Percentiles rank a stretch among this genome's conserved stretches.
phyloP scores from a whole-genome alignment of 2,888 invertebrate genomes.

The Monopis laevigella region DNA sequence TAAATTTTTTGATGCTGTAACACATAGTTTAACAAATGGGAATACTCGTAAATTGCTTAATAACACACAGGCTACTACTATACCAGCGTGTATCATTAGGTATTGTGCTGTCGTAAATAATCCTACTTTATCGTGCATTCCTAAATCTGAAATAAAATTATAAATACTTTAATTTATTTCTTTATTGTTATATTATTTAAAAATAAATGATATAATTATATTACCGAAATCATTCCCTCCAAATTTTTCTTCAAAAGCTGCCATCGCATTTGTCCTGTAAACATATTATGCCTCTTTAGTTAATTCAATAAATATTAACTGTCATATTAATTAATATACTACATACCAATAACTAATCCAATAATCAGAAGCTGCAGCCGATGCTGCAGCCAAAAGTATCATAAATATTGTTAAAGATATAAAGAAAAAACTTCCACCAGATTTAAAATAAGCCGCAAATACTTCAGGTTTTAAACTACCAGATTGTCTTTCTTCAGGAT shows the following conservation, averaged over 20 bases:
- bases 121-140: constrained; percentile 43
- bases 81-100: constrained; percentile 69
- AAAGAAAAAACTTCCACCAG: constrained; percentile 42
- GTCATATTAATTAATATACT: neutral
- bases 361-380: constrained; percentile 74
- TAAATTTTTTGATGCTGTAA: constrained; percentile 72
- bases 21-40: constrained; percentile 70
- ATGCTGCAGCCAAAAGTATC: constrained; percentile 60
- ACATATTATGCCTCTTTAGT: neutral
- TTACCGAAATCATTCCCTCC: constrained; percentile 33
- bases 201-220: too few relatives aligned
- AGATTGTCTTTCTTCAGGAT: constrained; percentile 44
- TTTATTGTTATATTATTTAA: constrained; percentile 6
- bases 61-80: constrained; percentile 60
- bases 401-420: constrained; percentile 33
- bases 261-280: constrained; percentile 54
- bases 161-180: too few relatives aligned
- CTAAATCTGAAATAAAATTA: constrained; percentile 40
- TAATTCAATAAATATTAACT: neutral
- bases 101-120: constrained; percentile 54
- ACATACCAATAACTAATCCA: constrained; percentile 75
- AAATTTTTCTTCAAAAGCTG: constrained; percentile 36
- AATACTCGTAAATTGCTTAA: constrained; percentile 70
- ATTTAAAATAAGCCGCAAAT: constrained; percentile 39
- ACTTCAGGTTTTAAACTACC: constrained; percentile 51